Evolutionary conservation across 37 sponge, comb jelly and placozoan species (phyloP), one percentile per base, ranked within the genome.

Genomic region (Agelas oroides): DNA sequence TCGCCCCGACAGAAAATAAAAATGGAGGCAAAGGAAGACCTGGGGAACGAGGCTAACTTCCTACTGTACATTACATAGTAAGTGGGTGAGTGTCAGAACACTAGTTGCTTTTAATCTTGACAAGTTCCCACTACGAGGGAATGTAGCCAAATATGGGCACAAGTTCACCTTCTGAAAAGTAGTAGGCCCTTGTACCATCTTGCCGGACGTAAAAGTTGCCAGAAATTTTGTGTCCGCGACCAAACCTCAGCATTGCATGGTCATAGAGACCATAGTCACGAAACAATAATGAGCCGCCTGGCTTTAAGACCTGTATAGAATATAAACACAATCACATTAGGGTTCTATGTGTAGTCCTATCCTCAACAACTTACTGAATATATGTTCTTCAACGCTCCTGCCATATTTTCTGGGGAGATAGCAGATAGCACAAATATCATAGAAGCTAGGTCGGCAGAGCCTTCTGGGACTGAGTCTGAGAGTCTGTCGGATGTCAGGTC

Each of bases 231-330:
- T 98, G 99, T 3, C 99, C 99, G 1, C 70, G 53, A 21, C 83
- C 81, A 59, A 98, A 98, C 35, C 97, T 62, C 75, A 98, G 84
- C 99, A 96, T 96, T 56, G 99, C 99, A 60, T 98, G 97, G 64
- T 98, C 99, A 59, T 91, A 98, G 53, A 98, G 86, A 0, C 99
- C 99, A 72, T 98, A 98, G 86, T 98, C 99, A 15, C 99, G 82
- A 27, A 98, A 82, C 35, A 98, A 81, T 28, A 96, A 65, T 36
- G 62, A 23, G 0, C 99, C 99, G 52, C 97, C 99, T 34, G 89
- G 86, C 55, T 86, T 86, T 70, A 98, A 65, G 23, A 96, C 89
- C 93, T 93, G 53, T 58, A 32, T 46, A 31, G 23, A 61, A 12
- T 16, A 78, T 55, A 52, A 0, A 46, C 46, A 46, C 46, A 46